Evolutionary conservation across 2,888 invertebrate species (phyloP).

Genomic region (Netelia inedita): DNA sequence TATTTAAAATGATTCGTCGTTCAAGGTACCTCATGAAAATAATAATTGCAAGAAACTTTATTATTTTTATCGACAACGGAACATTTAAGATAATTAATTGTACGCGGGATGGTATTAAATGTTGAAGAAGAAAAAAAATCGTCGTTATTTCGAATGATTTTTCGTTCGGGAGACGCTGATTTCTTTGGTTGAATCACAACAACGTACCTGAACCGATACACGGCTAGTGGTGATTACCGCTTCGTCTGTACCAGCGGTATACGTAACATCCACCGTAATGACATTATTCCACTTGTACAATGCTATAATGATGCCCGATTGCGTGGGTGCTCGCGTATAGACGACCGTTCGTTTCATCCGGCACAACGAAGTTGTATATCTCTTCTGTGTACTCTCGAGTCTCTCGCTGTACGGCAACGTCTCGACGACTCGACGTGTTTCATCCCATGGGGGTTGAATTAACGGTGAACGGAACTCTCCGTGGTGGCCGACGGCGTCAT

Average conservation of each 20-base stretch:
- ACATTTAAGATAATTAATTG: too few relatives aligned
- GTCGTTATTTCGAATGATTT: constrained; percentile 22
- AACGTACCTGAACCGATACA: constrained; percentile 43
- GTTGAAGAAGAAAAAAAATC: too few relatives aligned
- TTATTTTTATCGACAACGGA: too few relatives aligned
- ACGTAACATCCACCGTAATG: constrained; percentile 75
- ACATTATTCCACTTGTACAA: constrained; percentile 77
- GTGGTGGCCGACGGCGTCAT: constrained; percentile 8
- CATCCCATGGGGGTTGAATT: constrained; percentile 66
- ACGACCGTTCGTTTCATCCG: constrained; percentile 73
- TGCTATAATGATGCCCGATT: constrained; percentile 75
- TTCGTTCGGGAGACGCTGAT: constrained; percentile 4
- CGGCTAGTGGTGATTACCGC: constrained; percentile 54
- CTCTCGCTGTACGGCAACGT: constrained; percentile 41
- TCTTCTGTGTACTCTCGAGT: constrained; percentile 57
- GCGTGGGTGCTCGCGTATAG: constrained; percentile 75
- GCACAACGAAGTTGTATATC: constrained; percentile 67
- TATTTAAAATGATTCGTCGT: too few relatives aligned
- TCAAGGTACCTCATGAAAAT: too few relatives aligned
- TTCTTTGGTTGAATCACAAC: constrained; percentile 9
- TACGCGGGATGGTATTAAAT: too few relatives aligned
- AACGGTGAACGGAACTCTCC: constrained; percentile 60
- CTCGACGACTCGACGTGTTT: constrained; percentile 45
- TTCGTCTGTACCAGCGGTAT: constrained; percentile 45
- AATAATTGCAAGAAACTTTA: too few relatives aligned